Evolutionary conservation across 2,888 invertebrate genomes (phyloP).

Genomic region (Synergus itoensis): DNA sequence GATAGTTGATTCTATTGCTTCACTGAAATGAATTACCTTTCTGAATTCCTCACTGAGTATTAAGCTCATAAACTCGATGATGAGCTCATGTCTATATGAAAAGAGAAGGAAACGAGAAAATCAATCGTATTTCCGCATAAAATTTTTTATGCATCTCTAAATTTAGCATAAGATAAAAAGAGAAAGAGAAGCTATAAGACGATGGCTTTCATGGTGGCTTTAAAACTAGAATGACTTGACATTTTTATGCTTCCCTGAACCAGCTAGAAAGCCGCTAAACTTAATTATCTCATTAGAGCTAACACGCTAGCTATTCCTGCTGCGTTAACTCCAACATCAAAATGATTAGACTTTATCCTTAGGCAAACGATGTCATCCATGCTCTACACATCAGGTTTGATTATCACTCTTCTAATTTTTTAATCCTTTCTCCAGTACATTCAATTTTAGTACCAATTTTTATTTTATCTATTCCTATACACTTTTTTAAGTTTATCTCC

Average conservation of each 20-base stretch:
- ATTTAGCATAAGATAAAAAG: background rate
- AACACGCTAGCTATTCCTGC: slow-evolving; percentile 21
- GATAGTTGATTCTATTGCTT: background rate
- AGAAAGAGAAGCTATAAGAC: background rate
- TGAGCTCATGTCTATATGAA: background rate
- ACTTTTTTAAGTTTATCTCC: background rate
- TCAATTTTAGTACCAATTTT: background rate
- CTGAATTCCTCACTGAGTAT: background rate
- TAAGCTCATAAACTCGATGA: background rate
- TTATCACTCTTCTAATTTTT: slow-evolving; percentile 3
- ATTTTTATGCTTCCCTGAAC: slow-evolving; percentile 24
- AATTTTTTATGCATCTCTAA: slow-evolving; percentile 3
- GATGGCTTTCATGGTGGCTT: background rate
- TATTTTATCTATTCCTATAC: background rate
- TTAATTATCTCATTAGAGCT: slow-evolving; percentile 40
- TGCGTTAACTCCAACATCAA: slow-evolving; percentile 33
- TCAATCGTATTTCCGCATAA: background rate
- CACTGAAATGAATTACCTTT: slow-evolving; percentile 6
- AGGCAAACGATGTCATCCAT: slow-evolving; percentile 14
- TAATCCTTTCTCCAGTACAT: background rate
- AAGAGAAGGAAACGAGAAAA: background rate
- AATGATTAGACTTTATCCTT: slow-evolving; percentile 27
- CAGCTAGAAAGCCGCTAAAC: slow-evolving; percentile 24
- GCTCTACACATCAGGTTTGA: background rate
- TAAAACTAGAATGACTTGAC: slow-evolving; percentile 14